A percentile compares a stretch with the other conserved stretches of the same genome.
Conservation (phyloP, 2,888 invertebrate genomes). For the Melanostoma scalare region DNA sequence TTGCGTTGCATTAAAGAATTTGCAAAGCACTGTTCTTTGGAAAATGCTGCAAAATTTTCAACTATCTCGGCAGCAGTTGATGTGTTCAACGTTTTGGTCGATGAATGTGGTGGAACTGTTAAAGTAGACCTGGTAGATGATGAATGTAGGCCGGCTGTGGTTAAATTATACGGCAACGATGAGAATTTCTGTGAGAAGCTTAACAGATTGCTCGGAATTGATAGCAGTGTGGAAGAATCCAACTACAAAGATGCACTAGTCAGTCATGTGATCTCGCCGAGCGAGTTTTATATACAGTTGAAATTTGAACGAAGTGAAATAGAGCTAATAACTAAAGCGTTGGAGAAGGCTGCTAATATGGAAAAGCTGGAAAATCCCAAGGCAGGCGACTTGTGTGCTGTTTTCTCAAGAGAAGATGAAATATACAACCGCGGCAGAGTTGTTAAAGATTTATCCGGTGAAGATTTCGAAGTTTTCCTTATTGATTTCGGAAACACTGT, state of each 20-base stretch:
- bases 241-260: slow-evolving; percentile 77
- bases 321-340: slow-evolving; percentile 76
- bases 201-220: slow-evolving; percentile 75
- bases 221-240: slow-evolving; percentile 30
- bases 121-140: slow-evolving; percentile 76
- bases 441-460: slow-evolving; percentile 87
- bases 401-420: slow-evolving; percentile 85
- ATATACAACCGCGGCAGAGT: slow-evolving; percentile 92
- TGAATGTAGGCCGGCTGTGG: slow-evolving; percentile 74
- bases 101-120: slow-evolving; percentile 77
- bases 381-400: slow-evolving; percentile 56
- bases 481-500: slow-evolving; percentile 87
- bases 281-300: slow-evolving; percentile 88
- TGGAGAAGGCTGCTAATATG: slow-evolving; percentile 77
- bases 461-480: slow-evolving; percentile 88
- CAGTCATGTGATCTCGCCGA: slow-evolving; percentile 86
- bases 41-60: slow-evolving; percentile 83
- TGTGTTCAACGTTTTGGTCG: slow-evolving; percentile 77
- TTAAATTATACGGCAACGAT: slow-evolving; percentile 75
- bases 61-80: slow-evolving; percentile 75
- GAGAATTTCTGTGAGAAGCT: slow-evolving; percentile 78
- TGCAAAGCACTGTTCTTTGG: slow-evolving; percentile 85
- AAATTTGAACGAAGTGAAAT: slow-evolving; percentile 81
- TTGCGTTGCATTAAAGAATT: slow-evolving; percentile 84
- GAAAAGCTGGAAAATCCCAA: slow-evolving; percentile 47